These are phyloP conservation scores for Anguilla japonica DNA, from an alignment of 2,113 vertebrate genomes.

Conservation along the genomic window DNA sequence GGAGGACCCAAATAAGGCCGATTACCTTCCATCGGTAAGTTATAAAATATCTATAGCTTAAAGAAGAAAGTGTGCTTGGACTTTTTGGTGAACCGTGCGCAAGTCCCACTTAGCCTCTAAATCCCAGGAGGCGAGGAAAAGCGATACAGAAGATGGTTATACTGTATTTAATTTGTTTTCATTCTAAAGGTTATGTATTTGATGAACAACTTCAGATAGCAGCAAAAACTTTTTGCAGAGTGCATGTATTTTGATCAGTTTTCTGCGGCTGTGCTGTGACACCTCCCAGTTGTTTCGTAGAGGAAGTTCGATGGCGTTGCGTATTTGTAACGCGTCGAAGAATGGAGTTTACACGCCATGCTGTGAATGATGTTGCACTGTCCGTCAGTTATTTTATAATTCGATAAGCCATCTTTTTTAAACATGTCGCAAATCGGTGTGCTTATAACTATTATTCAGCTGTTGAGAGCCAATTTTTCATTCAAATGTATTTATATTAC, in stretches of 20 bases:
- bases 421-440: too few species aligned
- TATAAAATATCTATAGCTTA: neutral
- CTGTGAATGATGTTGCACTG: too few species aligned
- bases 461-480: neutral
- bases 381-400: too few species aligned
- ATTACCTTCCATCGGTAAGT: constrained; percentile 43
- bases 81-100: neutral
- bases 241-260: neutral
- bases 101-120: neutral
- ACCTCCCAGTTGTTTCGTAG: neutral
- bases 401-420: too few species aligned
- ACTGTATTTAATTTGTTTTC: neutral
- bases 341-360: too few species aligned
- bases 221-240: neutral
- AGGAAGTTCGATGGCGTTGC: neutral
- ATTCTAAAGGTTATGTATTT: neutral
- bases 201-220: neutral
- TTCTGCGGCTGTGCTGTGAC: neutral
- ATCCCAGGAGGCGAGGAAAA: neutral
- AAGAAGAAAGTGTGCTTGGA: neutral
- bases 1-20: constrained; percentile 29
- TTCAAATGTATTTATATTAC: neutral
- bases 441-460: too few species aligned
- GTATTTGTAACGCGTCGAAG: neutral
- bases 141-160: neutral